A percentile compares a stretch with the other conserved stretches of the same genome.
Conservation (phyloP, 2,113 vertebrate species). For the Caretta caretta region DNA sequence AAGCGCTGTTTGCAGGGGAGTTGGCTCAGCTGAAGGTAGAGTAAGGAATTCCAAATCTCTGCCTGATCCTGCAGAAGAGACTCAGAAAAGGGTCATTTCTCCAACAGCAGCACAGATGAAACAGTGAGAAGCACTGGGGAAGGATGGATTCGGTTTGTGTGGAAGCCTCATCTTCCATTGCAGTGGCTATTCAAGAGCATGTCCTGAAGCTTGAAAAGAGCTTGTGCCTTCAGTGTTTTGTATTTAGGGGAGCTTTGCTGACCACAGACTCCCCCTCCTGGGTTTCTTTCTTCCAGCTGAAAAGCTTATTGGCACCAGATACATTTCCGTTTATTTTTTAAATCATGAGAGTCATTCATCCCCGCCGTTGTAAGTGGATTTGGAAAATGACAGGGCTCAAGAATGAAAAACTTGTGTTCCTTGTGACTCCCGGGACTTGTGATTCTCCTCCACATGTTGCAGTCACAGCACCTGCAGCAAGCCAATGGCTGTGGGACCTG, state of each 20-base stretch:
- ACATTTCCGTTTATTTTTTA: not conserved
- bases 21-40: not conserved
- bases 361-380: not conserved
- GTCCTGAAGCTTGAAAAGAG: not conserved
- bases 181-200: not conserved
- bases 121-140: not conserved
- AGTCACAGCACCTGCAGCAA: not conserved
- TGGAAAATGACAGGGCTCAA: not conserved
- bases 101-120: not conserved
- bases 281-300: not conserved
- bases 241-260: not conserved
- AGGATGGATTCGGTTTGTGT: not conserved
- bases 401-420: not conserved
- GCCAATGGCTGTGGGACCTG: not conserved
- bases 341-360: not conserved
- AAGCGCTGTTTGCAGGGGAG: conserved; percentile 11
- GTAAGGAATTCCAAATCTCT: not conserved
- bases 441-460: not conserved
- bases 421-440: not conserved
- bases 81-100: not conserved
- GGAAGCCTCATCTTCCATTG: not conserved
- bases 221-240: not conserved
- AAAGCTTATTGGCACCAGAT: not conserved
- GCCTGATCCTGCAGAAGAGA: not conserved
- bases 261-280: accelerated